These are phyloP conservation scores for Trachelus iudaicus DNA, from an alignment of 2,888 invertebrate species.

Conservation along the genomic window DNA sequence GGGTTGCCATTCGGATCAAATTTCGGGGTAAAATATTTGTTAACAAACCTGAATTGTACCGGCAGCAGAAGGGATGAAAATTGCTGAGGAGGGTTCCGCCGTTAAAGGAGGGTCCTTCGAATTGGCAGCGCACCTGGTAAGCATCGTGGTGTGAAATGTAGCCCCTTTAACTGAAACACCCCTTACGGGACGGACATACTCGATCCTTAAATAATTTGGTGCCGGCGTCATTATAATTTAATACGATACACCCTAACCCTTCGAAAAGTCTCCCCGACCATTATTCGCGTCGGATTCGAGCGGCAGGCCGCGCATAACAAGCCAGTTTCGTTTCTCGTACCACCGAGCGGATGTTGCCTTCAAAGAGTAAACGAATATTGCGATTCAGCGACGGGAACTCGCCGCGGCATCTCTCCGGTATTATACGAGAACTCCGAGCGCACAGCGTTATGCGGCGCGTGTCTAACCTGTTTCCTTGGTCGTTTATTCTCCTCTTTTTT, in stretches of 20 bases:
- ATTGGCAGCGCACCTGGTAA: slow-evolving; percentile 35
- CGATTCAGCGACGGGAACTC: background rate
- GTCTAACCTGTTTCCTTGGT: background rate
- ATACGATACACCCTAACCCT: slow-evolving; percentile 41
- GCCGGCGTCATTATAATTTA: slow-evolving; percentile 56
- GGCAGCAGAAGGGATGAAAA: slow-evolving; percentile 26
- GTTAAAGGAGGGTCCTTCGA: slow-evolving; percentile 17
- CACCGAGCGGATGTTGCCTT: background rate
- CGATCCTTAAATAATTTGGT: slow-evolving; percentile 43
- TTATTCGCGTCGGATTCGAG: slow-evolving; percentile 46
- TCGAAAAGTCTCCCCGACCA: slow-evolving; percentile 28
- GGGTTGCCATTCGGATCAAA: slow-evolving; percentile 30
- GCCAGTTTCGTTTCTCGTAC: slow-evolving; percentile 33
- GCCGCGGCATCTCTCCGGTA: background rate
- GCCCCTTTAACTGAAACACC: background rate
- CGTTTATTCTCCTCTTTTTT: no score
- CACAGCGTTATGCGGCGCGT: background rate
- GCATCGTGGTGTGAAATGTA: slow-evolving; percentile 25
- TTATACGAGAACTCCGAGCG: background rate
- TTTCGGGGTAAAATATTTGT: slow-evolving; percentile 55
- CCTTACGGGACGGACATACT: slow-evolving; percentile 1
- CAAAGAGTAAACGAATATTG: background rate
- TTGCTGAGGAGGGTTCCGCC: slow-evolving; percentile 24
- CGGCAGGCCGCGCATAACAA: slow-evolving; percentile 43
- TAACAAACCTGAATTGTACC: slow-evolving; percentile 43